phyloP scores from a whole-genome alignment of 2,888 invertebrate genomes.

The Bursaphelenchus okinawaensis region DNA sequence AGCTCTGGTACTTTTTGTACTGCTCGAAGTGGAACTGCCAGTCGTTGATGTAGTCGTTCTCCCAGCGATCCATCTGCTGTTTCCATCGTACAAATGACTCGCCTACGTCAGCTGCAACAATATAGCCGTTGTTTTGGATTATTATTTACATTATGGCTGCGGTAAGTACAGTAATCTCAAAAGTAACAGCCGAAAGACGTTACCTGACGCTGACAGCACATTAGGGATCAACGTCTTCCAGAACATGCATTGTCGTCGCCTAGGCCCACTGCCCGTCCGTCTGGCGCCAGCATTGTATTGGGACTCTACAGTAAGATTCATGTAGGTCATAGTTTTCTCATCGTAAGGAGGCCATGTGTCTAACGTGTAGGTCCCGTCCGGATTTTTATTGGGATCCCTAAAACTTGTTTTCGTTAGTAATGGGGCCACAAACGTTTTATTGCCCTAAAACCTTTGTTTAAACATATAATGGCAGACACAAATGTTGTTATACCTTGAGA shows the following conservation, averaged over 20 bases:
- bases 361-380: constrained; percentile 63
- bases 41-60: constrained; percentile 55
- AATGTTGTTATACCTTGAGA: too few species aligned
- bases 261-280: constrained; percentile 72
- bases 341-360: constrained; percentile 83
- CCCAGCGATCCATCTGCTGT: constrained; percentile 57
- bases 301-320: constrained; percentile 72
- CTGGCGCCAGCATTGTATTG: constrained; percentile 32
- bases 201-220: constrained; percentile 62
- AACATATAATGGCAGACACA: too few species aligned
- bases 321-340: constrained; percentile 77
- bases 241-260: constrained; percentile 74
- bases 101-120: constrained; percentile 51
- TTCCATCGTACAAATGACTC: constrained; percentile 56
- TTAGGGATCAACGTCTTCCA: constrained; percentile 92
- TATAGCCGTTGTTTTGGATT: background rate
- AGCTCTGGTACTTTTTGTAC: constrained; percentile 54
- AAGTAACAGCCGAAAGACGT: background rate
- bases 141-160: too few species aligned
- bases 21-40: constrained; percentile 57
- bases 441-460: too few species aligned
- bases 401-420: constrained; percentile 13
- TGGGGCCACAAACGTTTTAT: background rate
- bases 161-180: too few species aligned
- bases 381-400: constrained; percentile 57